Conservation (phyloP, 2,888 invertebrate species). For the Ichneumoninae sp. region DNA sequence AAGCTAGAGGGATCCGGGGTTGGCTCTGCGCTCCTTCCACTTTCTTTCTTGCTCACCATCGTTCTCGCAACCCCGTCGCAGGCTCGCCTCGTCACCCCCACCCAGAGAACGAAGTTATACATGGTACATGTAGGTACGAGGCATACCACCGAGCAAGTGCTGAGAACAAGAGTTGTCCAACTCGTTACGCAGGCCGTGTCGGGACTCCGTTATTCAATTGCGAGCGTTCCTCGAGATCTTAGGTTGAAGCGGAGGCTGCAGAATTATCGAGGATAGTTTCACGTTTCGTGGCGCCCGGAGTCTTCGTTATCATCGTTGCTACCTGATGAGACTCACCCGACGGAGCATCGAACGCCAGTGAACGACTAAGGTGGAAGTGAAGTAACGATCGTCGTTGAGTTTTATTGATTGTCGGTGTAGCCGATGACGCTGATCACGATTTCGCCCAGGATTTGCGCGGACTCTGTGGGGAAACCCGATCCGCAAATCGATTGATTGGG, state of each 20-base stretch:
- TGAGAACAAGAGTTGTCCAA: constrained; percentile 69
- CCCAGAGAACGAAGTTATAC: constrained; percentile 15
- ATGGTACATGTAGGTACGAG: constrained; percentile 7
- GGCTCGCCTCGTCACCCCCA: constrained; percentile 8
- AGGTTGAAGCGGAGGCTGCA: neutral
- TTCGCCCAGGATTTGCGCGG: neutral
- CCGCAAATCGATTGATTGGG: neutral
- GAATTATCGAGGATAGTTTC: constrained; percentile 24
- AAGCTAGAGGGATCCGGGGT: constrained; percentile 2
- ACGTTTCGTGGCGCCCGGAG: neutral
- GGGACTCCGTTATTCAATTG: constrained; percentile 64
- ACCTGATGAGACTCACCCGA: too few species aligned
- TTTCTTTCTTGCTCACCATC: constrained; percentile 21
- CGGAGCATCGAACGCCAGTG: neutral
- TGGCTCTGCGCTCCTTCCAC: constrained; percentile 32
- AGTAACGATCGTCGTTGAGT: neutral
- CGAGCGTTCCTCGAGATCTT: constrained; percentile 19
- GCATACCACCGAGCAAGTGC: constrained; percentile 47
- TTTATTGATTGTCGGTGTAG: neutral
- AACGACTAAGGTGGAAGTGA: neutral
- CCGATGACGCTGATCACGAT: neutral
- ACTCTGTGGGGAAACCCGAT: neutral
- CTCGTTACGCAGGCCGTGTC: constrained; percentile 71
- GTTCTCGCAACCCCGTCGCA: neutral
- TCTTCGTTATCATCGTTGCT: neutral